These are phyloP conservation scores for Gorsachius goisagi DNA, from an alignment of 2,113 vertebrate genomes.

Conservation along the genomic window DNA sequence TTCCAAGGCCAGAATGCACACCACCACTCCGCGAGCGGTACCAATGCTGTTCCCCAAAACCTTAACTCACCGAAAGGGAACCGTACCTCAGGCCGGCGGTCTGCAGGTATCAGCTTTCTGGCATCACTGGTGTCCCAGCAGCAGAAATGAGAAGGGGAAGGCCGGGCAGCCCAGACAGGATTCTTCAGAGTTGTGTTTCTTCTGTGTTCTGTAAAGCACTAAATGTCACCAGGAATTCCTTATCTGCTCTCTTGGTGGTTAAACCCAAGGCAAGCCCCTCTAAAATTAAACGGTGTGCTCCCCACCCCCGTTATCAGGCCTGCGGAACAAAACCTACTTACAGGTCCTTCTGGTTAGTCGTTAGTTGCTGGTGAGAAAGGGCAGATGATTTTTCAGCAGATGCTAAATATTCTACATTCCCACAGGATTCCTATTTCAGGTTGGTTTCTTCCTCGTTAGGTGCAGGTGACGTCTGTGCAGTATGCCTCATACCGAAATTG, in stretches of 20 bases:
- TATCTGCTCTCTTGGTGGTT: not conserved
- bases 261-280: not conserved
- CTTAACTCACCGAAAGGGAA: not conserved
- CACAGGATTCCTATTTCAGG: not conserved
- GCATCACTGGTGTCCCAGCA: not conserved
- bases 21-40: accelerated
- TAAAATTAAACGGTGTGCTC: not conserved
- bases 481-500: not conserved
- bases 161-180: not conserved
- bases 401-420: not conserved
- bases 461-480: not conserved
- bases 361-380: not conserved
- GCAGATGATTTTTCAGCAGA: not conserved
- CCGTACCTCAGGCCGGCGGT: not conserved
- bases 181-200: not conserved
- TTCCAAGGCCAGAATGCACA: not conserved
- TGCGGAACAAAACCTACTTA: not conserved
- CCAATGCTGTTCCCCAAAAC: not conserved
- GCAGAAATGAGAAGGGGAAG: not conserved
- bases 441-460: not conserved
- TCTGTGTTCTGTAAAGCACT: not conserved
- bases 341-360: not conserved
- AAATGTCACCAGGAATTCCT: not conserved
- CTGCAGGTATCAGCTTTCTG: not conserved
- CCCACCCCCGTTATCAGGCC: not conserved